Conservation (phyloP, 2,797 vertebrate species). For the Dromococcyx pavoninus region DNA sequence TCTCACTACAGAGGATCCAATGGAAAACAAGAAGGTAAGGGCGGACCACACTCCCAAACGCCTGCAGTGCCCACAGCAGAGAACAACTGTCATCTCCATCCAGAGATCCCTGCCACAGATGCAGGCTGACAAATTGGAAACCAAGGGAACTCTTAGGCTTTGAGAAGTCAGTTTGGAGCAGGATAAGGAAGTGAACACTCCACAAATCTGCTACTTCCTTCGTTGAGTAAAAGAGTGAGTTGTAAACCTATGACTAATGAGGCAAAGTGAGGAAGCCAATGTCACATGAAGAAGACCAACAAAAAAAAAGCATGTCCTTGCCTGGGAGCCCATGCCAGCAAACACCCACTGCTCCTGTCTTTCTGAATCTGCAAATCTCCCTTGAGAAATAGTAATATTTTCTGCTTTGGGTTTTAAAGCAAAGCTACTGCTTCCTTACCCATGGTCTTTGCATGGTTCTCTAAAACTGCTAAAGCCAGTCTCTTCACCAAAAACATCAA, state of each 20-base stretch:
- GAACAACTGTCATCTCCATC: not conserved
- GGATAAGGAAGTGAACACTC: not conserved
- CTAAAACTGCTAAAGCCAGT: not conserved
- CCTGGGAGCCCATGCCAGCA: not conserved
- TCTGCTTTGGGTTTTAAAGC: not conserved
- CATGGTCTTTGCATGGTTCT: not conserved
- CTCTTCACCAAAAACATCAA: not conserved
- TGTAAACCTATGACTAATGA: not conserved
- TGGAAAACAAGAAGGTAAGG: not conserved
- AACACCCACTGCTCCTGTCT: not conserved
- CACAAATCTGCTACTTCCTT: not conserved
- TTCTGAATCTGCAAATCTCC: not conserved
- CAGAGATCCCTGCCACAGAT: not conserved
- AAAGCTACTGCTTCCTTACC: not conserved
- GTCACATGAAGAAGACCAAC: not conserved
- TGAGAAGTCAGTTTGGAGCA: not conserved
- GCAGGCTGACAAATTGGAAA: not conserved
- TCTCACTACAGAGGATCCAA: not conserved
- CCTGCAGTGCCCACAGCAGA: not conserved
- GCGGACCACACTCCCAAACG: fast-evolving
- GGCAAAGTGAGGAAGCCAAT: not conserved
- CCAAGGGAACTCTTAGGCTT: not conserved
- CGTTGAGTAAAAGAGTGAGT: fast-evolving
- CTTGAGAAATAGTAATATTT: not conserved
- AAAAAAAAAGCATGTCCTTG: not conserved